These are phyloP conservation scores for Orthosia incerta DNA, from an alignment of 2,888 invertebrate species.

Conservation along the genomic window DNA sequence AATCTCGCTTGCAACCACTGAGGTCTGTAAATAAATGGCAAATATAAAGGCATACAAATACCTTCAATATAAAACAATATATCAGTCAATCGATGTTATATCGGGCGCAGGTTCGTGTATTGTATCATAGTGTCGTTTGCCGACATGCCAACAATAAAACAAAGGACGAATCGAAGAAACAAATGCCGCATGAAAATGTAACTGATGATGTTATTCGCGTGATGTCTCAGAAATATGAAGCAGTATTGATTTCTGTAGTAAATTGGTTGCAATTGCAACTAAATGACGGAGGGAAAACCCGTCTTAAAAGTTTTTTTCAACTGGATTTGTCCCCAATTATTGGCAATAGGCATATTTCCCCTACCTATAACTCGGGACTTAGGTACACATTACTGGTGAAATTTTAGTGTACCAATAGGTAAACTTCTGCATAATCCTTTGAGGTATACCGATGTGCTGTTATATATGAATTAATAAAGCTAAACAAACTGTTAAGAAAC, in stretches of 20 bases:
- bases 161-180: constrained; percentile 35
- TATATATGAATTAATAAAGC: too few species aligned
- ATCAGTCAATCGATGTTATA: constrained; percentile 19
- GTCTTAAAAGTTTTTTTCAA: background rate
- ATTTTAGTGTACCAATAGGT: too few species aligned
- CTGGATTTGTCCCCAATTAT: too few species aligned
- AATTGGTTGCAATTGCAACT: constrained; percentile 5
- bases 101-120: constrained; percentile 13
- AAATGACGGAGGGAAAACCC: background rate
- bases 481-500: too few species aligned
- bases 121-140: constrained; percentile 12
- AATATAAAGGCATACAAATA: background rate
- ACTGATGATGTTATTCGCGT: constrained; percentile 7
- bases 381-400: too few species aligned
- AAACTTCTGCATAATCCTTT: too few species aligned
- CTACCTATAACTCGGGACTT: background rate
- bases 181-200: constrained; percentile 41
- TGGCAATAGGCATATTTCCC: too few species aligned
- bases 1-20: background rate
- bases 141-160: constrained; percentile 34
- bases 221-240: constrained; percentile 27
- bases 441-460: too few species aligned
- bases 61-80: constrained; percentile 15
- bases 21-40: background rate
- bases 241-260: background rate